Percentiles rank a stretch among this genome's conserved stretches.
Conservation (phyloP, 2,797 vertebrate species). For the Peromyscus eremicus region DNA sequence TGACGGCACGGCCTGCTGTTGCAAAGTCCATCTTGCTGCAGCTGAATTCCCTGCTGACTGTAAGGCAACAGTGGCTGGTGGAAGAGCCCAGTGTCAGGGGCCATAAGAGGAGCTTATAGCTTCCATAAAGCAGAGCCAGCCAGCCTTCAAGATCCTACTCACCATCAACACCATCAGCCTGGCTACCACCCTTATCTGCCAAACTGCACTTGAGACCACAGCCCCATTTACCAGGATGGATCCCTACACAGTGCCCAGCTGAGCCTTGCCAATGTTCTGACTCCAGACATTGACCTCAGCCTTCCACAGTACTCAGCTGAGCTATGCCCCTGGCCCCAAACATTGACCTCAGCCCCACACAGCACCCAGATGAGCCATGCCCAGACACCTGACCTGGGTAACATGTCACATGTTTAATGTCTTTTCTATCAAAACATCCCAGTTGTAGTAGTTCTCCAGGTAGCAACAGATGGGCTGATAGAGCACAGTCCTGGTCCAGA, state of each 20-base stretch:
- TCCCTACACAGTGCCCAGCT: background rate
- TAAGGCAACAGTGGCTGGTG: background rate
- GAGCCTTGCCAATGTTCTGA: background rate
- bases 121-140: no score
- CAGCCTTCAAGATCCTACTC: background rate
- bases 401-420: accelerated
- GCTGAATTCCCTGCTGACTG: background rate
- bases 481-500: accelerated
- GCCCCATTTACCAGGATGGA: background rate
- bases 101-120: background rate
- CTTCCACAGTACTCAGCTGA: background rate
- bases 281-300: background rate
- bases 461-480: accelerated
- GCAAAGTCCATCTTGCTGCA: background rate
- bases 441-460: background rate
- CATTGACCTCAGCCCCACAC: background rate
- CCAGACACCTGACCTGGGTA: background rate
- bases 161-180: no score
- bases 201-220: background rate
- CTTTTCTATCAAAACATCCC: background rate
- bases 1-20: background rate
- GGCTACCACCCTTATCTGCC: background rate
- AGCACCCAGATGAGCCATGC: accelerated
- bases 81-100: no score
- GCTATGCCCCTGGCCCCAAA: background rate